Conservation (phyloP, 1,140 invertebrate genomes). For the Scylla paramamosain region DNA sequence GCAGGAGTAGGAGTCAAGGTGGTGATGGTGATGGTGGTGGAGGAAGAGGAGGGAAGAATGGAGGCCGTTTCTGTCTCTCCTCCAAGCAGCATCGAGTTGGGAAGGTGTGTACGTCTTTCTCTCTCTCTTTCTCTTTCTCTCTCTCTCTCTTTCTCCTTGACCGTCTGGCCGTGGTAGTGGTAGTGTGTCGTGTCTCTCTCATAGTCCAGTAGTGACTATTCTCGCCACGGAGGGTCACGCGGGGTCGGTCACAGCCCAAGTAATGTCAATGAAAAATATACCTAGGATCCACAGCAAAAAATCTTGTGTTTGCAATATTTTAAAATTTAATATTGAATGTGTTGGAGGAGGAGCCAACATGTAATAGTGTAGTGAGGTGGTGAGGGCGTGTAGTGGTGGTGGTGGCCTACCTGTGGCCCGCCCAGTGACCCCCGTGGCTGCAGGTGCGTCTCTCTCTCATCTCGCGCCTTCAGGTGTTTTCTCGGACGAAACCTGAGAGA, state of each 20-base stretch:
- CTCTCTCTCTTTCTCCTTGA: not conserved
- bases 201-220: conserved; percentile 22
- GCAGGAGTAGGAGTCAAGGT: not conserved
- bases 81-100: not conserved
- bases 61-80: not conserved
- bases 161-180: not conserved
- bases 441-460: not conserved
- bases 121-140: not conserved
- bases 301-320: too few relatives aligned
- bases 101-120: conserved; percentile 21
- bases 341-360: too few relatives aligned
- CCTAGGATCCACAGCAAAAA: not conserved
- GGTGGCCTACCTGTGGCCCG: not conserved
- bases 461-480: not conserved
- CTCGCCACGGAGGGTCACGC: not conserved
- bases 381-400: not conserved
- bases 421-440: not conserved
- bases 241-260: not conserved
- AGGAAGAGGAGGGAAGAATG: not conserved
- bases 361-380: too few relatives aligned
- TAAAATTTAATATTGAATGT: too few relatives aligned
- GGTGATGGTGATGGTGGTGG: not conserved
- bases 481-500: not conserved
- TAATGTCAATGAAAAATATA: not conserved
- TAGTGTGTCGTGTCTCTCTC: not conserved